Conservation (phyloP, 2,888 invertebrate genomes). For the Nipponacmea schrenckii region DNA sequence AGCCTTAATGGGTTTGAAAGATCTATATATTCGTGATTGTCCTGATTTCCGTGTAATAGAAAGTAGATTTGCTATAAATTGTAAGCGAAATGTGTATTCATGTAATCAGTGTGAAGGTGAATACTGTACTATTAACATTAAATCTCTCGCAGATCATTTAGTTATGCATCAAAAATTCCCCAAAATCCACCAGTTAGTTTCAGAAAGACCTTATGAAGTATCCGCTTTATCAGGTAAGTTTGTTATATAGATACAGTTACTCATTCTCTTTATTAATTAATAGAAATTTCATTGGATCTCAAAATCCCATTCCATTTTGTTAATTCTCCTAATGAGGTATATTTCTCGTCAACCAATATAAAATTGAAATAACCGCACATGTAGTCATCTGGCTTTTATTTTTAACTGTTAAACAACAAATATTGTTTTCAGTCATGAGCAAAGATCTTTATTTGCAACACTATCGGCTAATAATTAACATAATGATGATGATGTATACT, state of each 20-base stretch:
- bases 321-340: no score
- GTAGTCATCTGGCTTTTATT: no score
- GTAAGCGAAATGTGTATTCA: neutral
- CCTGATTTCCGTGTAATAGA: neutral
- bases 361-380: no score
- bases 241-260: neutral
- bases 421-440: no score
- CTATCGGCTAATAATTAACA: no score
- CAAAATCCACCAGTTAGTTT: neutral
- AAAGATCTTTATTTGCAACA: no score
- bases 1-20: neutral
- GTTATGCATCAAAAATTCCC: neutral
- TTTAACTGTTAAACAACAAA: no score
- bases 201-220: neutral
- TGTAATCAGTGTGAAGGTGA: slow-evolving; percentile 3
- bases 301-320: no score
- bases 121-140: neutral
- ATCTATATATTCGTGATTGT: neutral
- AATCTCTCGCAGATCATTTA: neutral
- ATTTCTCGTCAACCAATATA: no score
- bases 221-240: neutral
- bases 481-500: no score
- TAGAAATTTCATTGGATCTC: no score
- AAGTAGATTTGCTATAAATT: neutral
- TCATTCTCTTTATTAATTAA: no score